Evolutionary conservation across 2,888 invertebrate genomes (phyloP), one percentile per base, ranked within the genome.

Genomic region (Drosophila pseudotakahashii): DNA sequence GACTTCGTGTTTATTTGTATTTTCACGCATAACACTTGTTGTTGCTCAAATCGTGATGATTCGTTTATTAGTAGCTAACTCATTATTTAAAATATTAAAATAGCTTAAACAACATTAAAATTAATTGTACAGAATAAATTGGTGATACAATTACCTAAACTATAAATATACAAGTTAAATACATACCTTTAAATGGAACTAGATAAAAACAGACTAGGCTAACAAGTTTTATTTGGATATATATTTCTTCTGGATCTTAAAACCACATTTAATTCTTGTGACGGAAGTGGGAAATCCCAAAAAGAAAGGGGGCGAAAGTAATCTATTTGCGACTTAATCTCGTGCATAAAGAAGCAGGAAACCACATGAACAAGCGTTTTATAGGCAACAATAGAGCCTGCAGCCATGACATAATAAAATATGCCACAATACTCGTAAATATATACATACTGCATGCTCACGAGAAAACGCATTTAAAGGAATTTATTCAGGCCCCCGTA

Each of bases 321-420:
- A 9, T 32, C 32, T 16, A 47, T 45, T 16, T 54, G 62, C 48
- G 36, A 13, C 53, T 62, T 39, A 42, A 37, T 58, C 42, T 50
- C 37, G 36, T 14, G 30, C 11, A 68, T 69, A 58, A 58, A 69
- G 73, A 55, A 73, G 45, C 70, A 73, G 64, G 64, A 73, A 71
- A 63, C n/a, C 48, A 10, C 30, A 47, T 45, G n/a, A 52, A 19
- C 30, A 41, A 16, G 13, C 42, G 9, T n/a, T 45, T 30, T 7
- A 45, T 10, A 7, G 50, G 14, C 47, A 48, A 41, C 39, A 53
- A 72, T 36, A 63, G 34, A 55, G 69, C 30, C 30, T 11, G 42
- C 44, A 69, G 69, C 48, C 70, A 36, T 50, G 58, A 58, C 72
- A 61, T 61, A 70, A 69, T 60, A 60, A 70, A 54, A 61, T 36